Evolutionary conservation across 2,888 invertebrate species (phyloP).

Genomic region (Cataglyphis altisquamis): DNA sequence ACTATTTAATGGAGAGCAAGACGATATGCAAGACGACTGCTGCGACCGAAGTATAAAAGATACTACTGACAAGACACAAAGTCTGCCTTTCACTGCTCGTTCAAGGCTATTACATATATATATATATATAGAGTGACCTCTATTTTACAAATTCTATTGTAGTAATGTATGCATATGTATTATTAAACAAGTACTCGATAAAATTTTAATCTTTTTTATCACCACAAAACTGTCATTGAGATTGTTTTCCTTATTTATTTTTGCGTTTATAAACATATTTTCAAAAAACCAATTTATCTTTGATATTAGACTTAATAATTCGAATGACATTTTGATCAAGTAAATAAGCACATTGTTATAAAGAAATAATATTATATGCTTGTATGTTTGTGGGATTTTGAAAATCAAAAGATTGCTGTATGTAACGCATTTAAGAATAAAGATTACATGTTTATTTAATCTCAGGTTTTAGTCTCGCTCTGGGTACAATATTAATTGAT

Average conservation of each 20-base stretch:
- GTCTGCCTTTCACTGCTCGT: constrained; percentile 9
- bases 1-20: background rate
- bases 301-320: background rate
- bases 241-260: background rate
- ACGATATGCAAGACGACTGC: background rate
- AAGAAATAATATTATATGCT: background rate
- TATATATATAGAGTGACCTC: background rate
- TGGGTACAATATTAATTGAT: background rate
- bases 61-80: background rate
- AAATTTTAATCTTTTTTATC: background rate
- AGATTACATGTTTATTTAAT: constrained; percentile 39
- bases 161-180: background rate
- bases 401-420: background rate
- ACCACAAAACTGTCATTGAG: background rate
- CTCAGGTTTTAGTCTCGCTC: background rate
- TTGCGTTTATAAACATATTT: background rate
- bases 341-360: background rate
- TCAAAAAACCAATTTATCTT: background rate
- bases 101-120: background rate
- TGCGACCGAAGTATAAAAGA: background rate
- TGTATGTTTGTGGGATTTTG: background rate
- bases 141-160: background rate
- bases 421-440: constrained; percentile 4
- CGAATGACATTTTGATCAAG: background rate
- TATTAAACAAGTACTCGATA: background rate